Conservation (phyloP, 2,888 invertebrate species). For the Oxytorus armatus region DNA sequence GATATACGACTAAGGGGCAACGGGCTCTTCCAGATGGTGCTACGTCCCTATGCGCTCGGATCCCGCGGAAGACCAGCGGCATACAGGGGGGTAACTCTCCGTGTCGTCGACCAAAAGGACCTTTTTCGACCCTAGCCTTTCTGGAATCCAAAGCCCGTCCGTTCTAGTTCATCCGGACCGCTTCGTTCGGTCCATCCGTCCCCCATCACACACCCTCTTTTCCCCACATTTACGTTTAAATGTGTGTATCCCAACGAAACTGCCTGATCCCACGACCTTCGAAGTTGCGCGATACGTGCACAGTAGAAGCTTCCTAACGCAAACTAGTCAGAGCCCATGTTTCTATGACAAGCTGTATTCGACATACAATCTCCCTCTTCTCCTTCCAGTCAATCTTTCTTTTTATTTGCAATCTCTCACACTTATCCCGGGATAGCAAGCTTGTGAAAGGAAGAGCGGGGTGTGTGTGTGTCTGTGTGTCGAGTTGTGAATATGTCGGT, state of each 20-base stretch:
- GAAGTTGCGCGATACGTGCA: slow-evolving; percentile 48
- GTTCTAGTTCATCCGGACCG: slow-evolving; percentile 56
- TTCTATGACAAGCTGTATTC: slow-evolving; percentile 13
- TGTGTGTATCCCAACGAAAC: slow-evolving; percentile 51
- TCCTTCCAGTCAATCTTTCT: slow-evolving; percentile 16
- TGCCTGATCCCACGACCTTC: slow-evolving; percentile 71
- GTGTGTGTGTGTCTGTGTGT: no score
- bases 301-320: slow-evolving; percentile 38
- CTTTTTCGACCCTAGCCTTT: slow-evolving; percentile 70
- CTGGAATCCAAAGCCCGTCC: slow-evolving; percentile 67
- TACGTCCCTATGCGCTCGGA: slow-evolving; percentile 51
- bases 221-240: neutral
- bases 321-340: slow-evolving; percentile 21
- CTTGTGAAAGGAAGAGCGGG: neutral
- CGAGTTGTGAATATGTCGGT: neutral
- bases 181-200: slow-evolving; percentile 42
- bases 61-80: slow-evolving; percentile 19
- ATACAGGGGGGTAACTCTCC: slow-evolving; percentile 12
- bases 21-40: slow-evolving; percentile 62
- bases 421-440: neutral
- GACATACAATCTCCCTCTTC: slow-evolving; percentile 7
- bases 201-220: slow-evolving; percentile 22
- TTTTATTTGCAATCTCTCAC: slow-evolving; percentile 5
- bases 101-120: slow-evolving; percentile 25
- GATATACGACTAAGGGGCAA: slow-evolving; percentile 36